phyloP scores from a whole-genome alignment of 2,888 invertebrate species.

The Orthosia gracilis region DNA sequence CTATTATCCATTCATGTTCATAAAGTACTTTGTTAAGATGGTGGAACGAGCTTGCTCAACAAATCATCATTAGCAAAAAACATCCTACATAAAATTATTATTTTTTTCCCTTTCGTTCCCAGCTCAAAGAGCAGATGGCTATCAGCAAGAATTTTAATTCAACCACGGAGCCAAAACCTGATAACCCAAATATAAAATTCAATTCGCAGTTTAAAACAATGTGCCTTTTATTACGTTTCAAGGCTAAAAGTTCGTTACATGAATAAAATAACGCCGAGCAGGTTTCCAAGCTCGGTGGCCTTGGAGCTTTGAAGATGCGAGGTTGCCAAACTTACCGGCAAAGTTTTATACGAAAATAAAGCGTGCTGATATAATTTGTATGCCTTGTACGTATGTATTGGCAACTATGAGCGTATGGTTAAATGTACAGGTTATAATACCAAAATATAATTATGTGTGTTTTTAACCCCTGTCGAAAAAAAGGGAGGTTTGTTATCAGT shows the following conservation, averaged over 20 bases:
- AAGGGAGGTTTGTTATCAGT: too few relatives aligned
- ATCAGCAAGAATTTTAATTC: neutral
- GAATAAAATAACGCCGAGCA: slow-evolving; percentile 43
- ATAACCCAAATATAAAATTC: slow-evolving; percentile 32
- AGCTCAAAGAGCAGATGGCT: neutral
- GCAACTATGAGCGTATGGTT: neutral
- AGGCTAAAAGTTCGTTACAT: slow-evolving; percentile 26
- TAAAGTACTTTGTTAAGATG: too few relatives aligned
- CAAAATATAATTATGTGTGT: neutral
- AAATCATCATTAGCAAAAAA: too few relatives aligned
- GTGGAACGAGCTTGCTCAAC: too few relatives aligned
- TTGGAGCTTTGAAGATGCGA: slow-evolving; percentile 49
- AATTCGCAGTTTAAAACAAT: slow-evolving; percentile 31
- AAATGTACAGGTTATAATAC: neutral
- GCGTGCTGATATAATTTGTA: slow-evolving; percentile 33
- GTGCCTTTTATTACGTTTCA: slow-evolving; percentile 26
- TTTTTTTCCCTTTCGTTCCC: neutral
- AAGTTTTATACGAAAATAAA: slow-evolving; percentile 38
- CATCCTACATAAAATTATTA: neutral
- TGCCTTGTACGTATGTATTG: slow-evolving; percentile 17
- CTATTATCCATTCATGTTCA: too few relatives aligned
- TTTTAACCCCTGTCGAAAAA: too few relatives aligned
- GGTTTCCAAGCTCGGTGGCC: slow-evolving; percentile 50
- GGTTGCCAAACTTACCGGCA: slow-evolving; percentile 49
- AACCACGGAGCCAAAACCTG: slow-evolving; percentile 5